Conservation (phyloP, 1,140 invertebrate genomes). For the Platyura marginata region DNA sequence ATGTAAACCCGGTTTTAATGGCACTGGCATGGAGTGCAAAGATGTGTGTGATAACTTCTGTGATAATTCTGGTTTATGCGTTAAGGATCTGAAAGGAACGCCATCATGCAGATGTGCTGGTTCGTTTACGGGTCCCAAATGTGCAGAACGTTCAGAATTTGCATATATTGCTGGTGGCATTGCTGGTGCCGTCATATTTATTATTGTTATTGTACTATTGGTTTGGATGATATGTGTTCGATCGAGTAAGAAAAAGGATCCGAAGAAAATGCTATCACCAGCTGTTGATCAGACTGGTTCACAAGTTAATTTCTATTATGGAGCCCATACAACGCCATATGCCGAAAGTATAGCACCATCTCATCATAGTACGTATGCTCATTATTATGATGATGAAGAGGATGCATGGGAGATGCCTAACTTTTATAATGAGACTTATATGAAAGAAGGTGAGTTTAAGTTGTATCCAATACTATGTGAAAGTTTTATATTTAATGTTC, state of each 20-base stretch:
- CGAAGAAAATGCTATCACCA: constrained; percentile 70
- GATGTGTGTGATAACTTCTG: constrained; percentile 80
- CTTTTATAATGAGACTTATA: constrained; percentile 92
- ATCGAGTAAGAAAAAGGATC: constrained; percentile 62
- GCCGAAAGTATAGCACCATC: constrained; percentile 88
- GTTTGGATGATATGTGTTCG: constrained; percentile 96
- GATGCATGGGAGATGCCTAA: constrained; percentile 96
- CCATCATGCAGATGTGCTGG: constrained; percentile 77
- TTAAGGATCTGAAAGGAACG: constrained; percentile 65
- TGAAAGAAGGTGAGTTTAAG: constrained; percentile 84
- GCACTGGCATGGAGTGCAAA: constrained; percentile 59
- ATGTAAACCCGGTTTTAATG: constrained; percentile 87
- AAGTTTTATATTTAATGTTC: neutral
- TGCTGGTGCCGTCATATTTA: constrained; percentile 74
- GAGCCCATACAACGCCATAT: constrained; percentile 71
- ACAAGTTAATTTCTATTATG: constrained; percentile 92
- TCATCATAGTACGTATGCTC: constrained; percentile 86
- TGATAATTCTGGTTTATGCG: constrained; percentile 79
- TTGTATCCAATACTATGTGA: constrained; percentile 47
- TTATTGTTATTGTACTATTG: constrained; percentile 78
- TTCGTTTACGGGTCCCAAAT: constrained; percentile 81
- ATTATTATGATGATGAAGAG: constrained; percentile 89
- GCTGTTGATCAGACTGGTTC: constrained; percentile 76
- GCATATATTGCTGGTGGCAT: constrained; percentile 88
- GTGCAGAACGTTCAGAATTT: constrained; percentile 80